Evolutionary conservation across 2,888 invertebrate genomes (phyloP), one percentile per base, ranked within the genome.

Genomic region (Hanleya hanleyi): DNA sequence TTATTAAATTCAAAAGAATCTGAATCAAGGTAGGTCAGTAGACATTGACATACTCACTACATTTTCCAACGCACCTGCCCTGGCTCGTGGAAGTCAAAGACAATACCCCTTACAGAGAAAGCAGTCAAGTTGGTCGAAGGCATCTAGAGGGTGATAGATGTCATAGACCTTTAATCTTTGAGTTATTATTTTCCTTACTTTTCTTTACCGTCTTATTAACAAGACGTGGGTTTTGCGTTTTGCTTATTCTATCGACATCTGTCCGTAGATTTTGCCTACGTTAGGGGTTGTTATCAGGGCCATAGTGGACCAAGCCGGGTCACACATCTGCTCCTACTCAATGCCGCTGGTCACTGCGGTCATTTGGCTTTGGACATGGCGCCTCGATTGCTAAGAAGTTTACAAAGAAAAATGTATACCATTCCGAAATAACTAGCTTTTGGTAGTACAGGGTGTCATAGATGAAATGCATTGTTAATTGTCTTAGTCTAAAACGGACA

Each of bases 381-480:
- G 4, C 15, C 5, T 57, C 57, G 32, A 29, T 15, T 57, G 57
- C 22, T 32, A 57, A 57, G 15, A 57, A 2, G 57, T 32, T 22
- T 57, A 57, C 57, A 57, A 57, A 57, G 57, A 57, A 47, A n/a
- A 57, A 57, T 57, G 57, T 57, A 57, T 57, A 57, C 57, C 32
- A 57, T 29, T 26, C 32, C 3, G 12, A 15, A 57, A 57, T 29
- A 32, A 32, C 26, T 29, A 57, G 22, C 32, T 29, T 18, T 15
- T 29, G 26, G 32, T n/a, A 57, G 57, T 57, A 57, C 9, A 57
- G 57, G 57, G 26, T 57, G 57, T 29, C 57, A 26, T 29, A 57
- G 32, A 29, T 57, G 7, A 26, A 18, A 32, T 26, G 12, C 57
- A 22, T 57, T 57, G 57, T 57, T 26, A 2, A 57, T 57, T 57